Percentiles rank a stretch among this genome's conserved stretches.
phyloP scores from a whole-genome alignment of 2,797 vertebrate species.

The Macropus fuliginosus region DNA sequence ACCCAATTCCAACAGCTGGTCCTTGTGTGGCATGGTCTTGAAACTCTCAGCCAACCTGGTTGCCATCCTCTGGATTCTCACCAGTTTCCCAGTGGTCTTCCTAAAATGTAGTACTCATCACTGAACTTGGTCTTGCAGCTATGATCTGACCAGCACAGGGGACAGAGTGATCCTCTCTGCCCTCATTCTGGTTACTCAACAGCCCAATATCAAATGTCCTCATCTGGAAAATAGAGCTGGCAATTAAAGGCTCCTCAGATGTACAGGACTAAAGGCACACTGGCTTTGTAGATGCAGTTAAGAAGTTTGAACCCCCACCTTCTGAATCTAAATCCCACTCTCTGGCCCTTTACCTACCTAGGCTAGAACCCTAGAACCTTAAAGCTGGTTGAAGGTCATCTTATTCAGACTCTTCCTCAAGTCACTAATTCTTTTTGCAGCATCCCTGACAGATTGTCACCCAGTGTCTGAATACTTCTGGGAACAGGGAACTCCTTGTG shows the following conservation, averaged over 20 bases:
- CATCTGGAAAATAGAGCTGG: background rate
- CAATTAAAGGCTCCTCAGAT: background rate
- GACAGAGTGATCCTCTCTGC: background rate
- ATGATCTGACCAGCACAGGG: background rate
- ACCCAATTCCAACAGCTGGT: background rate
- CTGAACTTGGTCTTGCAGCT: background rate
- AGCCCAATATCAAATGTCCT: background rate
- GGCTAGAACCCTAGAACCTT: background rate
- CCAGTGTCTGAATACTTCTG: background rate
- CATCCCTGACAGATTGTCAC: background rate
- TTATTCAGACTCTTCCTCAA: background rate
- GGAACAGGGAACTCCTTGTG: background rate
- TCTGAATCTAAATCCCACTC: no score
- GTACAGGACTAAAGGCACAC: background rate
- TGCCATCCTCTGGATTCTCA: background rate
- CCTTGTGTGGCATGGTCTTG: background rate
- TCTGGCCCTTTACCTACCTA: background rate
- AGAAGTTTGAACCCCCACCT: background rate
- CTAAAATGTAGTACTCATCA: background rate
- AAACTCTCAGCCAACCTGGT: background rate
- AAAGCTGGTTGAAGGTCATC: background rate
- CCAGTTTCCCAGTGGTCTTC: background rate
- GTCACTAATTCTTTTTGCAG: no score
- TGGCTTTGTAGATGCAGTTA: background rate
- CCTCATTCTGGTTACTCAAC: background rate